Base-by-base conservation (phyloP, 2,888 invertebrate species). In the Sarcophaga carnaria region DNA sequence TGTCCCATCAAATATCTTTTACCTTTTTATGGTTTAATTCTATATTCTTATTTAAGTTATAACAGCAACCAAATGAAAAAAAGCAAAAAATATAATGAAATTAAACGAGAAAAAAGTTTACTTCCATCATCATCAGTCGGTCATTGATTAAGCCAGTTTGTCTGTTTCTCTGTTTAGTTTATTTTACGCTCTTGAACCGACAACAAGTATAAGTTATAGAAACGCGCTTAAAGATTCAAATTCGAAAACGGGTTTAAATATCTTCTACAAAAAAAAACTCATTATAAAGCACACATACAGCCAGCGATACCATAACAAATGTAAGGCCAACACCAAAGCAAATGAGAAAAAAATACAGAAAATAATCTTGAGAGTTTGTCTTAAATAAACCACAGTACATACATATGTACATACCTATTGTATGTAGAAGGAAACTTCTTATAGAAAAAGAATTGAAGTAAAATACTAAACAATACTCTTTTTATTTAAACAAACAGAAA, bases 191-290 rank as follows among this genome's bases (percentile, higher is more conserved):
- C 87, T 81, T 79, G 75, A 67, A 79, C 60, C 87, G 87, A 82
- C 84, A 83, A 78, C 86, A 87, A 79, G 75, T 70, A 67, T 22
- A 60, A 67, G 60, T 78, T 63, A 45, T 67, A 59, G 59, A 75
- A 82, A 66, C 82, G 75, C 83, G 84, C 75, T 84, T 84, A 76
- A 62, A 75, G 63, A 62, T 84, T 67, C 17, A 72, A 79, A 49
- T 79, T 76, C n/a, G 12, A 84, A 87, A 87, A 87, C 87, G 78
- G 78, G 87, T 87, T 87, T 87, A 67, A 87, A 59, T 66, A 54
- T 54, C 54, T 75, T 79, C 47, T 72, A 67, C 67, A 63, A 14
- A 14, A 54, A 54, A 14, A 14, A 49, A 72, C 77, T 83, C 72
- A 37, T 37, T 25, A 14, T 75, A 37, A 49, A 12, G 20, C 47